Conservation (phyloP, 2,113 vertebrate species). For the Centrocercus urophasianus region DNA sequence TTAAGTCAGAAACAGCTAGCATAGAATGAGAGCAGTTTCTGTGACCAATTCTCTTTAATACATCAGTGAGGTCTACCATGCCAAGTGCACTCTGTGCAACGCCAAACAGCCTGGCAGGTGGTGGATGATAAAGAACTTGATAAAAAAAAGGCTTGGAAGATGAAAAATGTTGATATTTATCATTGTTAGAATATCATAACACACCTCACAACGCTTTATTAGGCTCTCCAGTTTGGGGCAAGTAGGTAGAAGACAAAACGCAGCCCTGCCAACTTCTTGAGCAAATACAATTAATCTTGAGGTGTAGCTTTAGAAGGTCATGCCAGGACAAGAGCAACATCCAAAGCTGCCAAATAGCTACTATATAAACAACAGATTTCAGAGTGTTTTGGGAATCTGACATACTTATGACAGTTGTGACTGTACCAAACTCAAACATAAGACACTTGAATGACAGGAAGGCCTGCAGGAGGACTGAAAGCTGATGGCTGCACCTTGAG, state of each 20-base stretch:
- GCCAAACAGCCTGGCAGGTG: not conserved
- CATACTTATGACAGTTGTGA: not conserved
- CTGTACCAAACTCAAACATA: slow-evolving; percentile 10
- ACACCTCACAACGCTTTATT: slow-evolving; percentile 35
- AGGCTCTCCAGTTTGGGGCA: not conserved
- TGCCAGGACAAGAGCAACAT: slow-evolving; percentile 23
- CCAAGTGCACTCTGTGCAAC: not conserved
- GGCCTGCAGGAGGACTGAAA: not conserved
- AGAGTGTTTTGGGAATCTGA: slow-evolving; percentile 20
- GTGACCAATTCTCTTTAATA: not conserved
- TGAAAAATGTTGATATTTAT: slow-evolving; percentile 32
- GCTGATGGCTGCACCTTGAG: not conserved
- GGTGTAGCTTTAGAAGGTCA: slow-evolving; percentile 26
- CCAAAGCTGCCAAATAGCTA: slow-evolving; percentile 27
- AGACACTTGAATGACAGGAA: not conserved
- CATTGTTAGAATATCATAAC: not conserved
- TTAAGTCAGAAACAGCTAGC: not conserved
- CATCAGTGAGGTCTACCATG: not conserved
- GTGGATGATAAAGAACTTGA: not conserved
- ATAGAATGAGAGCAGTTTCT: not conserved
- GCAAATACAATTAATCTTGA: slow-evolving; percentile 42
- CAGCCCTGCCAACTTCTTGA: slow-evolving; percentile 35
- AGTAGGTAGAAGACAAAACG: slow-evolving; percentile 20
- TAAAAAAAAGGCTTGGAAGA: not conserved
- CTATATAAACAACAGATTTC: slow-evolving; percentile 44